Evolutionary conservation across 1,140 invertebrate genomes (phyloP), one percentile per base, ranked within the genome.

Genomic region (Phymorhynchus buccinoides): DNA sequence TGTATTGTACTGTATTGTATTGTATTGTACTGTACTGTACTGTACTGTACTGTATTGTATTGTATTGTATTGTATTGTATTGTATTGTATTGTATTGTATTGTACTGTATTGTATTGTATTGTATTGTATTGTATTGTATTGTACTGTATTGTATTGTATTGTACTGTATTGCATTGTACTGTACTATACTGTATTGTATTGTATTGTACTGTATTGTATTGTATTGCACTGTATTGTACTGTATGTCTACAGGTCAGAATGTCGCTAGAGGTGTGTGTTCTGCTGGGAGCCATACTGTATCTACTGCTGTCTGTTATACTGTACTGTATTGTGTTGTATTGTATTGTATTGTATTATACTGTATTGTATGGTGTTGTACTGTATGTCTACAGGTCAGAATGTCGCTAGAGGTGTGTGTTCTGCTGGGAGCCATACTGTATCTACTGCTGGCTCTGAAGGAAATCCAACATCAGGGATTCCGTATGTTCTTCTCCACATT

Each of bases 401-500:
- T 92, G 80, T 88, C 87, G 0, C 77, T 93, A 56, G 93, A 94
- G 81, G 83, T 88, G 14, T 52, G 92, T 27, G 89, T 91, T 18
- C 77, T 93, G n/a, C 37, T 93, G 22, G 90, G 90, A 44, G 88
- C 93, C 14, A 84, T 91, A 35, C 84, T 90, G 52, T 93, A 93
- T 85, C 71, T 94, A 2, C 89, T 91, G 80, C 86, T 93, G 35
- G 91, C 93, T 0, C 88, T 92, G 86, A 92, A 91, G 86, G 93
- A 94, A 78, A 90, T 93, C 16, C 91, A 92, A 41, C 90, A 93
- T 80, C 92, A 93, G 77, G 93, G 93, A 12, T 90, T 91, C 71
- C 88, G 87, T 14, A 90, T 92, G 18, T 94, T 93, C 87, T 91
- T 93, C 68, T 88, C 86, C 39, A 93, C 93, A 32, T 84, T 93